These are phyloP conservation scores for Xiphorhynchus elegans DNA, from an alignment of 2,113 vertebrate species.

Conservation along the genomic window DNA sequence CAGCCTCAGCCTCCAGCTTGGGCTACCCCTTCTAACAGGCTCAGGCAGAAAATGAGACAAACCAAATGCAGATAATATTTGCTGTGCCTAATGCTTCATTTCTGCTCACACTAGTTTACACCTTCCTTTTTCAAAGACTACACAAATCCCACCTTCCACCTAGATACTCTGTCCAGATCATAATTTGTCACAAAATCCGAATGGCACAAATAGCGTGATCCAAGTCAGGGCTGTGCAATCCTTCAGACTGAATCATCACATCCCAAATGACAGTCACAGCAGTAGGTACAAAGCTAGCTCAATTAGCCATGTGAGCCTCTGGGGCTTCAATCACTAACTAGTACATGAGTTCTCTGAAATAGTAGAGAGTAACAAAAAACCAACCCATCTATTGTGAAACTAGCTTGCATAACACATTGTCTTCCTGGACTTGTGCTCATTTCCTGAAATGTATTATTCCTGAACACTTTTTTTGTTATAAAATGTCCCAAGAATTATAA, in stretches of 20 bases:
- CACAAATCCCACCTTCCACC: neutral
- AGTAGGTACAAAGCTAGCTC: neutral
- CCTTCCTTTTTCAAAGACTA: neutral
- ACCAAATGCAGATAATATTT: neutral
- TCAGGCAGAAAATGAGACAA: neutral
- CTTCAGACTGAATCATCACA: neutral
- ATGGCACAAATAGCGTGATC: neutral
- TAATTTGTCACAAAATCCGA: neutral
- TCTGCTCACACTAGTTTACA: neutral
- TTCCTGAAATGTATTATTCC: neutral
- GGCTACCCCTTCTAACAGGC: neutral
- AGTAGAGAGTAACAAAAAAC: neutral
- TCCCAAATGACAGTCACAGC: neutral
- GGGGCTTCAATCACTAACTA: neutral
- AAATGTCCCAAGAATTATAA: neutral
- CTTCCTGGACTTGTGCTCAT: neutral
- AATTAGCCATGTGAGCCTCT: neutral
- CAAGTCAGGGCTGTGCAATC: accelerated
- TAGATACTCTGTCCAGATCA: neutral
- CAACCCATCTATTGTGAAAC: neutral
- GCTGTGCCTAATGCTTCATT: neutral
- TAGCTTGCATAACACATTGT: neutral
- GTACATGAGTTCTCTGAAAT: neutral
- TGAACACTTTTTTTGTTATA: neutral
- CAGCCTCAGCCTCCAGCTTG: neutral